phyloP scores from a whole-genome alignment of 2,797 vertebrate species.

The Urophycis tenuis region DNA sequence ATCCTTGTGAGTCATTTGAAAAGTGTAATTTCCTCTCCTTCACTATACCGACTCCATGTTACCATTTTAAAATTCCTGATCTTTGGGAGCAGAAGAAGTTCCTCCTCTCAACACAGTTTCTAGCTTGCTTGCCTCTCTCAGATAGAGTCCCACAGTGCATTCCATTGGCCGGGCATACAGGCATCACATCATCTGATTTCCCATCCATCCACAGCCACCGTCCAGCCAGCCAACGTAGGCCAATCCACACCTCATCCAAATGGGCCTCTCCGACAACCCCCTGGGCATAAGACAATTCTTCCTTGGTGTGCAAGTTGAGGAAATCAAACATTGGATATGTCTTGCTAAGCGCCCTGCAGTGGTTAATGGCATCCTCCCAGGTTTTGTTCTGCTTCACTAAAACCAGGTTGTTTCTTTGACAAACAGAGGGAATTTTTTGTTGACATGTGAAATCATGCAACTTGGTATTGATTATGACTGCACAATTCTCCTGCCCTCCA shows the following conservation, averaged over 20 bases:
- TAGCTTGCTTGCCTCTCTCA: no score
- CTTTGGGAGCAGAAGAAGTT: no score
- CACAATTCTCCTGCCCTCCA: background rate
- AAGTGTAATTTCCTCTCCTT: background rate
- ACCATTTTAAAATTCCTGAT: background rate
- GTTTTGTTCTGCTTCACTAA: slow-evolving; percentile 32
- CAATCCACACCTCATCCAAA: slow-evolving; percentile 21
- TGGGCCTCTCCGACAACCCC: background rate
- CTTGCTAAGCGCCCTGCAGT: slow-evolving; percentile 12
- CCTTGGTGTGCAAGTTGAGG: background rate
- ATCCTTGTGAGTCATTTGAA: background rate
- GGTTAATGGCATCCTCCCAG: slow-evolving; percentile 32
- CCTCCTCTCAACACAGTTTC: no score
- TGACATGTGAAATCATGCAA: background rate
- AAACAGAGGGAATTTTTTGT: background rate
- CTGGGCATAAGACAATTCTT: background rate
- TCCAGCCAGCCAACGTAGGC: no score
- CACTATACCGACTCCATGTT: no score
- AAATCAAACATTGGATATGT: background rate
- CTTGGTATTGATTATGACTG: background rate
- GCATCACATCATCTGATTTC: background rate
- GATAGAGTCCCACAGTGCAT: no score
- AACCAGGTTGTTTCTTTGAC: slow-evolving; percentile 12
- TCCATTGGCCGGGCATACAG: slow-evolving; percentile 7
- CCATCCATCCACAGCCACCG: slow-evolving; percentile 26